Base-by-base conservation (phyloP, 2,797 vertebrate genomes). In the Chanos chanos region DNA sequence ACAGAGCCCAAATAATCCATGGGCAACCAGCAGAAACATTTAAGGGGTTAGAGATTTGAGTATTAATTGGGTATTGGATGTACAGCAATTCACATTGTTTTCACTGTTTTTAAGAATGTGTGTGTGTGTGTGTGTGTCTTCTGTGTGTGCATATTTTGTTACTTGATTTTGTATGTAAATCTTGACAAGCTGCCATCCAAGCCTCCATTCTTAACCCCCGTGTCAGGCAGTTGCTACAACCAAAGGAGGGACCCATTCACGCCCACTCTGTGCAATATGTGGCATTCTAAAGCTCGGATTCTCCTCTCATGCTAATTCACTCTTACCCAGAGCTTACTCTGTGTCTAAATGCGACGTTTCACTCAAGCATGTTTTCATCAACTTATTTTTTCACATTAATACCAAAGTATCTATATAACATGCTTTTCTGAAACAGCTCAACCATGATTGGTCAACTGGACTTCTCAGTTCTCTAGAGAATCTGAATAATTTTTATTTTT, bases 201-300 rank as follows among this genome's bases (percentile, higher is more conserved):
- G 70, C 24, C 33, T 44, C 33, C 53, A 62, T 28, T 69, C 81
- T 83, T 80, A 79, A 81, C 73, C 69, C 80, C 68, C 77, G 81
- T 78, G 81, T 79, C 83, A 81, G 83, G 84, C 84, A 86, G 86
- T 77, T 82, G 78, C 74, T 76, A 31, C 61, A 78, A 78, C 83
- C 78, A 85, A 86, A 66, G 80, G 81, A 89, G 86, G 84, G 85
- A 76, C 74, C 71, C 8, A n/a, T 62, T 64, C 28, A 64, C 70
- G 78, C 84, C 89, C 87, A 83, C 84, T 79, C 77, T 27, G 71
- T 78, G 85, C 85, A 82, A 87, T 83, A 71, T 51, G 83, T 69
- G 86, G 86, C 86, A 77, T 78, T 56, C 7, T 53, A 7, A 56
- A 4, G 7, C 28, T n/a, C n/a, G n/a, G n/a, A n/a, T n/a, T n/a